These are phyloP conservation scores for Illadopsis cleaveri DNA, from an alignment of 2,113 vertebrate genomes.

Conservation along the genomic window DNA sequence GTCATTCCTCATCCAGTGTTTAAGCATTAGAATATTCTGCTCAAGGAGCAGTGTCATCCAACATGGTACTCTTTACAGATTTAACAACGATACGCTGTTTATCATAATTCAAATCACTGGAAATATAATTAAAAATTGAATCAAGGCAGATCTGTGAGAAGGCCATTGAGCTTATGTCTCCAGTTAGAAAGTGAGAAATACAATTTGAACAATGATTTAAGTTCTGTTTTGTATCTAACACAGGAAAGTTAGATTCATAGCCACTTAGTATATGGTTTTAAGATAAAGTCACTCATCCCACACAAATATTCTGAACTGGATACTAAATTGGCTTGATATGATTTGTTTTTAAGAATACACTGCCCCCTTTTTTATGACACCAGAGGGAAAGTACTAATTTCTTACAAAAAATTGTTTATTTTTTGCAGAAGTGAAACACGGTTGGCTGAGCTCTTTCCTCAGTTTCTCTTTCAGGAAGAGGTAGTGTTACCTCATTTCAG, in stretches of 20 bases:
- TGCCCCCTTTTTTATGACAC: background rate
- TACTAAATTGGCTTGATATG: background rate
- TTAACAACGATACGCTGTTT: background rate
- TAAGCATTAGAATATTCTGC: background rate
- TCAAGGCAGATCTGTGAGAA: background rate
- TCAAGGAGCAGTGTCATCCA: background rate
- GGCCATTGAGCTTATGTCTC: background rate
- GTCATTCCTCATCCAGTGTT: background rate
- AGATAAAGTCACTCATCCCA: background rate
- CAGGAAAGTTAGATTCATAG: background rate
- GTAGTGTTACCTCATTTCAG: background rate
- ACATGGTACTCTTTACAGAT: background rate
- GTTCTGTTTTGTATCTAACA: background rate
- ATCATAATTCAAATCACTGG: background rate
- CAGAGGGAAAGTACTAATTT: background rate
- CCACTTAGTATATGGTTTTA: background rate
- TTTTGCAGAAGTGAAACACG: background rate
- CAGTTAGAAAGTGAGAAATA: background rate
- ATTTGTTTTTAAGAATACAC: background rate
- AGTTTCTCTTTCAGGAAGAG: background rate
- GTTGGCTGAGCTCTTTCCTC: background rate
- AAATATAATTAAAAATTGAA: background rate
- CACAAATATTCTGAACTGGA: background rate
- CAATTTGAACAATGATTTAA: background rate
- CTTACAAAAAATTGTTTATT: accelerated